phyloP scores from a whole-genome alignment of 2,113 vertebrate species.

The Ailuropoda melanoleuca region DNA sequence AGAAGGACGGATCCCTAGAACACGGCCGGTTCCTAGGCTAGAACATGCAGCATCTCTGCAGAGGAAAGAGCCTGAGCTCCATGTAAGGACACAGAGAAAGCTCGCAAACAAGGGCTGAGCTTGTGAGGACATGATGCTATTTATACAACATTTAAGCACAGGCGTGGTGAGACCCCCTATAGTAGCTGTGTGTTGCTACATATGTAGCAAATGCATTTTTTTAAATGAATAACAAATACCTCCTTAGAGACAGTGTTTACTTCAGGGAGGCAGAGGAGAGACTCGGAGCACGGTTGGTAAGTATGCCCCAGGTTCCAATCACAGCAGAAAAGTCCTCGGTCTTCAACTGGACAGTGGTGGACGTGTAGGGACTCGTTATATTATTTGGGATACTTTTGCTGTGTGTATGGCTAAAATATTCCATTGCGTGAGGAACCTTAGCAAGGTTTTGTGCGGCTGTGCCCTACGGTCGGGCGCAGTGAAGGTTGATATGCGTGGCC shows the following conservation, averaged over 20 bases:
- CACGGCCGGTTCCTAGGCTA: rapidly evolving
- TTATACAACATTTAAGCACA: background rate
- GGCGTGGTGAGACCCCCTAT: background rate
- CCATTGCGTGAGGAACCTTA: background rate
- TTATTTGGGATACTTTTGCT: background rate
- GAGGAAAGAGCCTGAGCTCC: background rate
- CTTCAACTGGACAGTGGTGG: background rate
- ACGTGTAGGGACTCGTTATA: rapidly evolving
- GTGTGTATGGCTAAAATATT: background rate
- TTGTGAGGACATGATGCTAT: background rate
- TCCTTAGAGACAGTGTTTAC: background rate
- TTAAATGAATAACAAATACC: too few species aligned
- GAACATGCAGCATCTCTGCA: background rate
- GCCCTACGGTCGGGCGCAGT: background rate
- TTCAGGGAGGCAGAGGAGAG: background rate
- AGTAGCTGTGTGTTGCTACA: background rate
- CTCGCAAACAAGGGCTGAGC: background rate
- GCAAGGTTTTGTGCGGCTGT: background rate
- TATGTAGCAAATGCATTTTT: background rate
- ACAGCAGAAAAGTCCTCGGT: background rate
- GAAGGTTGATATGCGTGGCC: background rate
- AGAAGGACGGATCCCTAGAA: rapidly evolving
- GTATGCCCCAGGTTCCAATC: background rate
- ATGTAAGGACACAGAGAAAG: rapidly evolving
- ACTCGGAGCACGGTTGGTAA: background rate